These are phyloP conservation scores for Vanessa atalanta DNA, from an alignment of 1,140 invertebrate genomes.

Conservation along the genomic window DNA sequence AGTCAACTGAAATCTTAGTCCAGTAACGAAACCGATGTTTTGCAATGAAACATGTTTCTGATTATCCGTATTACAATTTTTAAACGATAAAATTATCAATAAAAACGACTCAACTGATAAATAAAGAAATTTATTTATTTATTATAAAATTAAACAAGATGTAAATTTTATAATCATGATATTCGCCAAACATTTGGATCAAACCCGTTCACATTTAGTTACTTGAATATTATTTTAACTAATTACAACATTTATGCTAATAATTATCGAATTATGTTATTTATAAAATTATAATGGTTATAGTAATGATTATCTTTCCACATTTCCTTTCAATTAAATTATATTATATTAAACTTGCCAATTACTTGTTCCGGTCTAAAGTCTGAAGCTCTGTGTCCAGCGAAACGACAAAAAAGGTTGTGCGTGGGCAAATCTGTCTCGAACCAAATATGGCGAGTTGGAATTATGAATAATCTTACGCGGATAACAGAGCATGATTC, in stretches of 20 bases:
- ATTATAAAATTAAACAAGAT: too few species aligned
- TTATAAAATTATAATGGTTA: too few species aligned
- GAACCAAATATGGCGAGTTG: conserved; percentile 31
- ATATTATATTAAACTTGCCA: background rate
- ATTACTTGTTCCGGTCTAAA: conserved; percentile 29
- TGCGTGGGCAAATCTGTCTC: conserved; percentile 36
- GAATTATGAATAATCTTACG: conserved; percentile 39
- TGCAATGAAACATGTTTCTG: background rate
- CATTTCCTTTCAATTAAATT: background rate
- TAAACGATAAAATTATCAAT: too few species aligned
- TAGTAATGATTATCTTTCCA: background rate
- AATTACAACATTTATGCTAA: too few species aligned
- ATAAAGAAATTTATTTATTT: too few species aligned
- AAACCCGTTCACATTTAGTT: too few species aligned
- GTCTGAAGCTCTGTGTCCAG: conserved; percentile 10
- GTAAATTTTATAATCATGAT: too few species aligned
- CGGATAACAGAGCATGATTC: conserved; percentile 10
- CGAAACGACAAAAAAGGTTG: conserved; percentile 39
- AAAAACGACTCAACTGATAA: too few species aligned
- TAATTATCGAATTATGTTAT: too few species aligned
- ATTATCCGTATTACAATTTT: background rate
- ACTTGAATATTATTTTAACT: too few species aligned
- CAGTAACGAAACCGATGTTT: background rate
- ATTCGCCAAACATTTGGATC: too few species aligned
- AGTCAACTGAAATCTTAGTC: conserved; percentile 12